Evolutionary conservation across 1,140 invertebrate genomes (phyloP).

Genomic region (Hyposmocoma kahamanoa): DNA sequence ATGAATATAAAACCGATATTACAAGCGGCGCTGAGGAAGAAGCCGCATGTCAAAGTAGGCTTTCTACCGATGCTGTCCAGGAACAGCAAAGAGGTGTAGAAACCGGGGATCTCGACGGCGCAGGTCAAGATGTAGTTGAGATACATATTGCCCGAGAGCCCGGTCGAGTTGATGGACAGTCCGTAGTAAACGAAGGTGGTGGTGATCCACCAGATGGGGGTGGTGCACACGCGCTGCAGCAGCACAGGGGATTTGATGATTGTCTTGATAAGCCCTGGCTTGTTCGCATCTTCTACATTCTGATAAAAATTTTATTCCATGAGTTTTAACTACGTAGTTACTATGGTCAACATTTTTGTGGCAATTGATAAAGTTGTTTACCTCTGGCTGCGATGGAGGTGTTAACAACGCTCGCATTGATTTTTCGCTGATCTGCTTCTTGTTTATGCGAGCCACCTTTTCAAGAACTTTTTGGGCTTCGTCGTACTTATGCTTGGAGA

Average conservation of each 20-base stretch:
- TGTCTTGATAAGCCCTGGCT: constrained; percentile 43
- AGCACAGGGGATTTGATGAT: constrained; percentile 72
- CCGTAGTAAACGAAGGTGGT: constrained; percentile 84
- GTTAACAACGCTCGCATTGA: too few relatives aligned
- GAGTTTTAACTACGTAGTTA: too few relatives aligned
- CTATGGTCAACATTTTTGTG: too few relatives aligned
- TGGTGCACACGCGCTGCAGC: constrained; percentile 74
- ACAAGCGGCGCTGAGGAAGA: constrained; percentile 4
- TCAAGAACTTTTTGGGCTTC: constrained; percentile 74
- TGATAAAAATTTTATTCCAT: too few relatives aligned
- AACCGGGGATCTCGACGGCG: constrained; percentile 78
- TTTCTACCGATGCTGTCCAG: constrained; percentile 75
- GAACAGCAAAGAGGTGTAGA: constrained; percentile 74
- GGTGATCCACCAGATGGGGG: constrained; percentile 79
- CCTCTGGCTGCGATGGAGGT: too few relatives aligned
- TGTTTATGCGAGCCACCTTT: constrained; percentile 77
- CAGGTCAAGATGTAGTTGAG: constrained; percentile 77
- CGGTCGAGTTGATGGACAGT: constrained; percentile 81
- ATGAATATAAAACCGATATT: not conserved
- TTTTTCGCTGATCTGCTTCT: too few relatives aligned
- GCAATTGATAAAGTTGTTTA: too few relatives aligned
- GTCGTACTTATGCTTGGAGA: constrained; percentile 26
- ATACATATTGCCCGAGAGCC: constrained; percentile 78
- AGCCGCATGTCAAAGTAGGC: constrained; percentile 10
- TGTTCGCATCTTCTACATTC: not conserved